A percentile compares a stretch with the other conserved stretches of the same genome.
These are phyloP conservation scores for Pollenia griseotomentosa DNA, from an alignment of 2,888 invertebrate genomes.

Conservation along the genomic window DNA sequence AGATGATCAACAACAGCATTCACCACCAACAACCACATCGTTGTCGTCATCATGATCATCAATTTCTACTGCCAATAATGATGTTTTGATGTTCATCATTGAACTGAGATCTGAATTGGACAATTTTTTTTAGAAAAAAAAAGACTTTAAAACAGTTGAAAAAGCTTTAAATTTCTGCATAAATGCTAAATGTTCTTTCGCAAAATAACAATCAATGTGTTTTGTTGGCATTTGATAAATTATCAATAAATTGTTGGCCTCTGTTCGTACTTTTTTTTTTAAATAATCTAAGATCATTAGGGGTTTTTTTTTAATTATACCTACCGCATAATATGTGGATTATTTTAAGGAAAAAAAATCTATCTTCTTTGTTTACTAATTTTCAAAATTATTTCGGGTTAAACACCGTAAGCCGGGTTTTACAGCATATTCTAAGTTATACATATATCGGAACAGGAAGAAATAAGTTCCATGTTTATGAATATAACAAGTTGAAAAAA, in stretches of 20 bases:
- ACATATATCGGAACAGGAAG: too few species aligned
- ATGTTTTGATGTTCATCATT: slow-evolving; percentile 56
- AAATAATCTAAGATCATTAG: slow-evolving; percentile 18
- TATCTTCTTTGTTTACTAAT: too few species aligned
- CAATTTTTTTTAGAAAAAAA: slow-evolving; percentile 17
- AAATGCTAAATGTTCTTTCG: slow-evolving; percentile 37
- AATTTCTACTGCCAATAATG: slow-evolving; percentile 46
- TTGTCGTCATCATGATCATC: slow-evolving; percentile 58
- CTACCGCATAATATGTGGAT: slow-evolving; percentile 43
- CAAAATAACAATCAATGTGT: slow-evolving; percentile 25
- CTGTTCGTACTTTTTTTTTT: background rate
- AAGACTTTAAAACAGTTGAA: background rate
- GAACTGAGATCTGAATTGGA: slow-evolving; percentile 38
- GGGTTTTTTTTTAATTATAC: slow-evolving; percentile 28
- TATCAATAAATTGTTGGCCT: slow-evolving; percentile 54
- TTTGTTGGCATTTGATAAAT: slow-evolving; percentile 65
- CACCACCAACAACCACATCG: slow-evolving; percentile 47
- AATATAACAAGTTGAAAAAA: too few species aligned
- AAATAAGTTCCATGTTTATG: too few species aligned
- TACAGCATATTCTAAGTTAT: too few species aligned
- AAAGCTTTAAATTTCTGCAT: slow-evolving; percentile 40
- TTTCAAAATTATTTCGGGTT: too few species aligned
- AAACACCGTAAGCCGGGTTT: too few species aligned
- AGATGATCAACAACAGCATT: slow-evolving; percentile 28
- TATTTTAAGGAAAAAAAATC: background rate